Base-by-base conservation (phyloP, 2,797 vertebrate genomes). In the Morus bassanus region DNA sequence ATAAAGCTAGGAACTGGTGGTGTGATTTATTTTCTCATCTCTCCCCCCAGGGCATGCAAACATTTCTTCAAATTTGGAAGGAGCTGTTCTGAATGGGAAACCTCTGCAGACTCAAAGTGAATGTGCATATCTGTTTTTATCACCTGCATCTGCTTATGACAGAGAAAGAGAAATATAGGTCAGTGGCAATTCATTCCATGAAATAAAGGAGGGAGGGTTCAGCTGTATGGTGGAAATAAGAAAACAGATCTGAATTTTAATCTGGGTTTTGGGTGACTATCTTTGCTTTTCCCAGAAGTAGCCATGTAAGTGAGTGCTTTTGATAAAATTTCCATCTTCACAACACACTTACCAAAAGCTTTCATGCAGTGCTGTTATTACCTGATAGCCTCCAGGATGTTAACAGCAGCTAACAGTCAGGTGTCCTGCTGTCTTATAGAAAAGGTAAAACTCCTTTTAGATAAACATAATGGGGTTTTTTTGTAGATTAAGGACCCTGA, bases 91-190 rank as follows among this genome's bases (percentile, higher is more conserved):
- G 50, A 73, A 51, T 11, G 45, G 50, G 54, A 81, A 81, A 54
- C 10, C 27, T 80, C 65, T 68, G 45, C 45, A 88, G 54, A 31
- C 23, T 80, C 48, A 31, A 41, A 68, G 50, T 19, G 70, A 81
- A 37, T 50, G 33, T 19, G 18, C n/a, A 2, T 46, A 61, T 78
- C 61, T 59, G 30, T 28, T 88, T 80, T 68, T 85, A 91, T 75
- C 53, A 63, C 54, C 48, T 57, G 19, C 30, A 76, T 73, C 70
- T 59, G 31, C 60, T 67, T 85, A 60, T 28, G 56, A 67, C 53
- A 70, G 89, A 67, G 72, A 54, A 80, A 91, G 37, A 91, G 51
- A 86, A 88, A 90, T 88, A 80, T 48, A 91, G 64, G 88, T 81
- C 86, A 93, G 56, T 25, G 48, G 60, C 39, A 88, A 81, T 80